These are phyloP conservation scores for Malacoctenus gilli DNA, from an alignment of 2,797 vertebrate species.

Conservation along the genomic window DNA sequence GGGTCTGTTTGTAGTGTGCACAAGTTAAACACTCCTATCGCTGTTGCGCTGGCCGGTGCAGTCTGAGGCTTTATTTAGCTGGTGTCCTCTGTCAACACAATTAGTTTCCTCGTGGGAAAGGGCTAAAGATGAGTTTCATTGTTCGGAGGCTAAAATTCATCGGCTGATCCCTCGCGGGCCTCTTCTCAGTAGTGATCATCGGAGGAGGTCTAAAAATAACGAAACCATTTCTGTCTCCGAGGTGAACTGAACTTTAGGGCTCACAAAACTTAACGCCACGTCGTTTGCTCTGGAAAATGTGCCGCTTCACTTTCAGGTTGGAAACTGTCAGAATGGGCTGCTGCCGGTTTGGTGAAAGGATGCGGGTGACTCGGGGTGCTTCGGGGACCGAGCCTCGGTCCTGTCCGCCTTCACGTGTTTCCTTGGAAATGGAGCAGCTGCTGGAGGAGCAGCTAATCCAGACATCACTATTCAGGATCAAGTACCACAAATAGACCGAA, in stretches of 20 bases:
- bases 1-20: no score
- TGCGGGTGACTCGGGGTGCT: conserved; percentile 3
- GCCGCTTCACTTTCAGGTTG: no score
- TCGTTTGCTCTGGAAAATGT: no score
- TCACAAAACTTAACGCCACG: no score
- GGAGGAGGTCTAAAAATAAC: conserved; percentile 4
- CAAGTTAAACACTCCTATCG: no score
- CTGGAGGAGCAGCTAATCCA: conserved; percentile 61
- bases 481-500: conserved; percentile 46
- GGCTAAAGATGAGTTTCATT: conserved; percentile 21
- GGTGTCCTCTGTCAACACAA: conserved; percentile 19
- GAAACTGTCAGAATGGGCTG: fast-evolving
- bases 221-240: no score
- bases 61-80: conserved; percentile 31
- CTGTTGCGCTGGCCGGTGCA: not conserved
- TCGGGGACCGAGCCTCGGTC: not conserved
- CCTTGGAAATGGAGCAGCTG: conserved; percentile 58
- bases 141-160: not conserved
- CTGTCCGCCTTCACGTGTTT: conserved; percentile 4
- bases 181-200: no score
- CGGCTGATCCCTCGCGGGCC: not conserved
- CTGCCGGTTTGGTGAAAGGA: conserved; percentile 12
- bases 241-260: no score
- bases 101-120: conserved; percentile 32
- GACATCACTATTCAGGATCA: conserved; percentile 22